phyloP scores from a whole-genome alignment of 2,113 vertebrate genomes.

The Abramis brama region DNA sequence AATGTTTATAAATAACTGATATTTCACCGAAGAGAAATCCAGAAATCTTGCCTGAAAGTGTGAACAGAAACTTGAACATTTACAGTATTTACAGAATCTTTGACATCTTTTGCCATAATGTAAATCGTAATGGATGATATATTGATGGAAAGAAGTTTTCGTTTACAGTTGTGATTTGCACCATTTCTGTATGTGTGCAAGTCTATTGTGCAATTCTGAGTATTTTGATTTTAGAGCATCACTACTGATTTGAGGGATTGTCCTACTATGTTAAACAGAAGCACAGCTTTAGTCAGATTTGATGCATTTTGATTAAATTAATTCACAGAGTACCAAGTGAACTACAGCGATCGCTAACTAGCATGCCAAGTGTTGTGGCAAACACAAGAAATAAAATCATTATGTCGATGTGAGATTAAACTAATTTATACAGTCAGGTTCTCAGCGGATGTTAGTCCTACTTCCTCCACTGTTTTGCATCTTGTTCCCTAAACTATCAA shows the following conservation, averaged over 20 bases:
- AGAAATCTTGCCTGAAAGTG: not conserved
- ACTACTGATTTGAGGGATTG: not conserved
- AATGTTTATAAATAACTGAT: not conserved
- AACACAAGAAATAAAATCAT: conserved; percentile 11
- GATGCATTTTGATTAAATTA: conserved; percentile 37
- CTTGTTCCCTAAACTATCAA: conserved; percentile 11
- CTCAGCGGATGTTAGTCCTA: not conserved
- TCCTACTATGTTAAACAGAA: not conserved
- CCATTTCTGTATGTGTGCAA: not conserved
- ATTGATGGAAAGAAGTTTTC: not conserved
- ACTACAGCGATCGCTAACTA: not conserved
- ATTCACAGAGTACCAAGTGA: not conserved
- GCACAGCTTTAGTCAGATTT: conserved; percentile 11
- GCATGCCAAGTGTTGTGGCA: not conserved
- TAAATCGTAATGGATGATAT: not conserved
- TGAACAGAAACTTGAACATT: not conserved
- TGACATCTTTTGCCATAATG: not conserved
- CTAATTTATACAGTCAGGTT: conserved; percentile 43
- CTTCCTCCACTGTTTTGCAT: conserved; percentile 15
- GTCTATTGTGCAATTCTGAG: not conserved
- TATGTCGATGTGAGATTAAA: conserved; percentile 29
- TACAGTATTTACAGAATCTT: not conserved
- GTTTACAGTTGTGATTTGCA: not conserved
- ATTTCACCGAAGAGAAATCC: too few relatives aligned
- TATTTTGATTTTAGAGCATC: not conserved